Percentiles rank a stretch among this genome's conserved stretches.
Conservation (phyloP, 53 echinoderm and acorn worm genomes). For the Antedon mediterranea region DNA sequence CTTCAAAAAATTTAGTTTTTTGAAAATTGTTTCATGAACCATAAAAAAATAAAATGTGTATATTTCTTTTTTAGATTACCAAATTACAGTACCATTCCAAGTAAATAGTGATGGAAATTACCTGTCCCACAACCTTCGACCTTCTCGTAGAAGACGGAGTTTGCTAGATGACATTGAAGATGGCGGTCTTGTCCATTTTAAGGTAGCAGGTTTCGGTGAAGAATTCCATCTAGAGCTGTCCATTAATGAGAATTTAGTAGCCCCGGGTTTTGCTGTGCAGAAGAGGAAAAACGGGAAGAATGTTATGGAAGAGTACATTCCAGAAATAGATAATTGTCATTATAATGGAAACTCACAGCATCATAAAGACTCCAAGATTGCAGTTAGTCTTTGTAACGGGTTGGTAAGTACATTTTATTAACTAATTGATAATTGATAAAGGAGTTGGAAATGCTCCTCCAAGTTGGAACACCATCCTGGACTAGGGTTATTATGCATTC, state of each 20-base stretch:
- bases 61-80: slow-evolving; percentile 43
- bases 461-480: too few relatives aligned
- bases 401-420: slow-evolving; percentile 51
- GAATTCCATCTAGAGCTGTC: slow-evolving; percentile 69
- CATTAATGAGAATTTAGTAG: slow-evolving; percentile 53
- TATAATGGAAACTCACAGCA: slow-evolving; percentile 46
- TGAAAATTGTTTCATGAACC: too few relatives aligned
- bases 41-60: background rate
- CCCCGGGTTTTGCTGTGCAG: slow-evolving; percentile 66
- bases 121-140: slow-evolving; percentile 56
- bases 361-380: slow-evolving; percentile 43
- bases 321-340: slow-evolving; percentile 63
- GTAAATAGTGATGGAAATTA: slow-evolving; percentile 45
- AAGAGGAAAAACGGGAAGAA: slow-evolving; percentile 34
- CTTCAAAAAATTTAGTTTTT: too few relatives aligned
- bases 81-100: slow-evolving; percentile 64
- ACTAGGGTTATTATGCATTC: too few relatives aligned
- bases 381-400: slow-evolving; percentile 82
- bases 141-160: slow-evolving; percentile 43
- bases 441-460: too few relatives aligned
- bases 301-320: slow-evolving; percentile 40
- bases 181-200: slow-evolving; percentile 24
- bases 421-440: background rate
- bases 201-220: slow-evolving; percentile 47
- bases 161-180: background rate